A percentile compares a stretch with the other conserved stretches of the same genome.
These are phyloP conservation scores for Crotalus helleri DNA, from an alignment of 2,113 vertebrate genomes.

Conservation along the genomic window DNA sequence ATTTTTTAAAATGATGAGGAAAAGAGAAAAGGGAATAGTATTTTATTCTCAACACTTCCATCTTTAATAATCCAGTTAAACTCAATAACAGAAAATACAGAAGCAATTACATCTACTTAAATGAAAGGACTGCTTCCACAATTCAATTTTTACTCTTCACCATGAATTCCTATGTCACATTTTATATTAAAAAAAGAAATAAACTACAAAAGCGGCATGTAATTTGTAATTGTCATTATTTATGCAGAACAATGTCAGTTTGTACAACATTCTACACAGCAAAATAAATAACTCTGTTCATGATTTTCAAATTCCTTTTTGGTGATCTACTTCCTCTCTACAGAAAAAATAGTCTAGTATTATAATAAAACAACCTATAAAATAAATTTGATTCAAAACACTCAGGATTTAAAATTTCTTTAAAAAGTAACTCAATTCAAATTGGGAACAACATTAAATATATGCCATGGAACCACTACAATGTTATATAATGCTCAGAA, in stretches of 20 bases:
- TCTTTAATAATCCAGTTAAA: not conserved
- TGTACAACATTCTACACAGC: not conserved
- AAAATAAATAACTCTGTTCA: not conserved
- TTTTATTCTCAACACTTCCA: not conserved
- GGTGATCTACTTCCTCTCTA: not conserved
- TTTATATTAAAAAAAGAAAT: not conserved
- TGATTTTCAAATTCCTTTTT: slow-evolving; percentile 39
- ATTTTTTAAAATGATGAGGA: not conserved
- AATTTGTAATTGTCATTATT: not conserved
- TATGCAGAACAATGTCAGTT: not conserved
- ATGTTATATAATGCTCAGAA: slow-evolving; percentile 61
- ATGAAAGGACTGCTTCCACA: not conserved
- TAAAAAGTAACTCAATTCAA: slow-evolving; percentile 21
- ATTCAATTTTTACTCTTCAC: not conserved
- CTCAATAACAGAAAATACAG: not conserved
- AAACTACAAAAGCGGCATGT: no score
- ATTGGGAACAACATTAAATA: slow-evolving; percentile 53
- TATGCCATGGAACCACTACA: slow-evolving; percentile 50
- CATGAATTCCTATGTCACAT: not conserved
- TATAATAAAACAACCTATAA: not conserved
- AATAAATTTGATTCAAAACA: slow-evolving; percentile 33
- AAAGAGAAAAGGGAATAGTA: not conserved
- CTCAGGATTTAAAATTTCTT: slow-evolving; percentile 39
- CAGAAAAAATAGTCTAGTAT: not conserved
- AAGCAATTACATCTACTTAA: not conserved